phyloP scores from a whole-genome alignment of 2,888 invertebrate species.

The Belgica antarctica region DNA sequence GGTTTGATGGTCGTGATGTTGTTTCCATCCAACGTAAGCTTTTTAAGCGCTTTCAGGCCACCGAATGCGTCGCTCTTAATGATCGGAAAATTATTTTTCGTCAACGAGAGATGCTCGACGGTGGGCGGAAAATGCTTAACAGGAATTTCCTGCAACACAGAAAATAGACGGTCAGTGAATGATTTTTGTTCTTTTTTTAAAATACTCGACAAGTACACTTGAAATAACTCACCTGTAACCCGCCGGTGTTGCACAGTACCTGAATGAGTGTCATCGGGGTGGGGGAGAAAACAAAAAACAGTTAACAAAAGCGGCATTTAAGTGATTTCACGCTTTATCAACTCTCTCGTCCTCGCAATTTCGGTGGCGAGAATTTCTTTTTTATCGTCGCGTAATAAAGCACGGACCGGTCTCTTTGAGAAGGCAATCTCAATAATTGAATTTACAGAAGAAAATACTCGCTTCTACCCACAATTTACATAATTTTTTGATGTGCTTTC shows the following conservation, averaged over 20 bases:
- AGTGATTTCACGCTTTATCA: conserved; percentile 29
- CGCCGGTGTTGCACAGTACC: conserved; percentile 87
- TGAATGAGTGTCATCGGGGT: conserved; percentile 52
- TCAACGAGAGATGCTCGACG: conserved; percentile 80
- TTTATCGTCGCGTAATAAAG: not conserved
- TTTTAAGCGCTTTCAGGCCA: conserved; percentile 74
- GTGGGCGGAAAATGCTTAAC: conserved; percentile 69
- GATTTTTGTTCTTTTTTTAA: too few relatives aligned
- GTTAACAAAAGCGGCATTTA: conserved; percentile 43
- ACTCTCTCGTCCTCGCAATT: not conserved
- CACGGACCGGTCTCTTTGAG: not conserved
- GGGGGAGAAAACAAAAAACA: conserved; percentile 38
- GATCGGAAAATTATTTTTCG: conserved; percentile 78
- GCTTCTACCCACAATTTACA: conserved; percentile 28
- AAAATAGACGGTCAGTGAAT: too few relatives aligned
- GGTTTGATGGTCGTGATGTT: conserved; percentile 79
- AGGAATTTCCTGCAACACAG: conserved; percentile 78
- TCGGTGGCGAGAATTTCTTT: not conserved
- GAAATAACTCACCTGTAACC: too few relatives aligned
- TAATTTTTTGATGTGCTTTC: conserved; percentile 34
- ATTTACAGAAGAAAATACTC: conserved; percentile 24
- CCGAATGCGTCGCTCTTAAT: conserved; percentile 80
- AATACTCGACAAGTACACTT: too few relatives aligned
- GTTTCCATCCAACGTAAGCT: conserved; percentile 83
- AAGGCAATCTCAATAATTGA: conserved; percentile 35